phyloP scores from a whole-genome alignment of 1,140 invertebrate genomes.

The Littorina saxatilis region DNA sequence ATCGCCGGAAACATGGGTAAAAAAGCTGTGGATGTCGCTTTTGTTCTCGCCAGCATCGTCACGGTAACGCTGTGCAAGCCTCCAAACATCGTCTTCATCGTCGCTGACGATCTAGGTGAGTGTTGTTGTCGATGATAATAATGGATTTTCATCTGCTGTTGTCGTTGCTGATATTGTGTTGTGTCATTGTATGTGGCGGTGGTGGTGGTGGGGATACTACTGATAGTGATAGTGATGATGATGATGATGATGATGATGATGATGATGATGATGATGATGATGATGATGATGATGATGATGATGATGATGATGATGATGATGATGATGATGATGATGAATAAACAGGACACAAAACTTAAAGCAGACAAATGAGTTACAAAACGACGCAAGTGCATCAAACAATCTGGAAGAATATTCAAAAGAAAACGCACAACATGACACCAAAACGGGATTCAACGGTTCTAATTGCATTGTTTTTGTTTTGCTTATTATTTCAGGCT shows the following conservation, averaged over 20 bases:
- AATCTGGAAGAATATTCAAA: not conserved
- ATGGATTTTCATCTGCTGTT: no score
- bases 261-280: not conserved
- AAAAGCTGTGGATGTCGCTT: not conserved
- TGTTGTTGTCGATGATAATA: not conserved
- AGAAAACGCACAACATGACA: no score
- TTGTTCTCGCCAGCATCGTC: not conserved
- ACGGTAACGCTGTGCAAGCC: not conserved
- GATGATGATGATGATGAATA: not conserved
- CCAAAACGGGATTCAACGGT: no score
- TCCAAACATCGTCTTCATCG: slow-evolving; percentile 59
- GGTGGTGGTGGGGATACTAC: not conserved
- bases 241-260: not conserved
- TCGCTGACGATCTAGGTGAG: slow-evolving; percentile 61
- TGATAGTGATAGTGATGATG: not conserved
- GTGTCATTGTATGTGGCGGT: not conserved
- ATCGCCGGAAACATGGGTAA: not conserved
- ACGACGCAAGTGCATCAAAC: not conserved
- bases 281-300: not conserved
- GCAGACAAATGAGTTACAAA: not conserved
- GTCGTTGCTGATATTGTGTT: not conserved
- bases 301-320: not conserved
- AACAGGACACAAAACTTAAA: not conserved
- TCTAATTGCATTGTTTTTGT: not conserved
- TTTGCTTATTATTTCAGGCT: slow-evolving; percentile 63